Conservation (phyloP, 2,113 vertebrate genomes). For the Onychostruthus taczanowskii region DNA sequence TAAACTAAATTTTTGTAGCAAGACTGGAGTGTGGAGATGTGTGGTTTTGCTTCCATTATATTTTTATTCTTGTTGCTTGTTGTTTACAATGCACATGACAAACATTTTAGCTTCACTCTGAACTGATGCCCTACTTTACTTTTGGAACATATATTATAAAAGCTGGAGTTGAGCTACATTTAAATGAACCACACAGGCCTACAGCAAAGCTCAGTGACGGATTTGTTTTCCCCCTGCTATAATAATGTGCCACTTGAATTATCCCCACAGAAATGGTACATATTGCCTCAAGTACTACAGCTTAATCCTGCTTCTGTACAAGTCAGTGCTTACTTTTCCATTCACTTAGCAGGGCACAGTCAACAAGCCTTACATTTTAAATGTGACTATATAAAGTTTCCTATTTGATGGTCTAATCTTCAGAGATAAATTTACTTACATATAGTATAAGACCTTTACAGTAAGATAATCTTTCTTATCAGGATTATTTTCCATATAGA, state of each 20-base stretch:
- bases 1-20: conserved; percentile 22
- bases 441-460: neutral
- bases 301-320: neutral
- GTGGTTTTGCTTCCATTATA: conserved; percentile 18
- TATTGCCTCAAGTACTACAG: neutral
- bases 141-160: neutral
- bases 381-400: neutral
- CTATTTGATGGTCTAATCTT: neutral
- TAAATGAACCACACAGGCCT: conserved; percentile 47
- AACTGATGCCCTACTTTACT: conserved; percentile 51
- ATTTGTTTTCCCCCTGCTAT: neutral
- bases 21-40: neutral
- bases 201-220: conserved; percentile 2
- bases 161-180: conserved; percentile 13
- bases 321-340: neutral
- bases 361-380: neutral
- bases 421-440: neutral
- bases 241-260: neutral
- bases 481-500: neutral
- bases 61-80: conserved; percentile 25
- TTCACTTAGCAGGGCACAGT: neutral
- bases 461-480: neutral
- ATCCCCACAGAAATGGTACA: neutral
- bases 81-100: conserved; percentile 57
- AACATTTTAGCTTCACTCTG: conserved; percentile 20